These are phyloP conservation scores for Caenorhabditis becei DNA, from an alignment of 2,888 invertebrate species.

Conservation along the genomic window DNA sequence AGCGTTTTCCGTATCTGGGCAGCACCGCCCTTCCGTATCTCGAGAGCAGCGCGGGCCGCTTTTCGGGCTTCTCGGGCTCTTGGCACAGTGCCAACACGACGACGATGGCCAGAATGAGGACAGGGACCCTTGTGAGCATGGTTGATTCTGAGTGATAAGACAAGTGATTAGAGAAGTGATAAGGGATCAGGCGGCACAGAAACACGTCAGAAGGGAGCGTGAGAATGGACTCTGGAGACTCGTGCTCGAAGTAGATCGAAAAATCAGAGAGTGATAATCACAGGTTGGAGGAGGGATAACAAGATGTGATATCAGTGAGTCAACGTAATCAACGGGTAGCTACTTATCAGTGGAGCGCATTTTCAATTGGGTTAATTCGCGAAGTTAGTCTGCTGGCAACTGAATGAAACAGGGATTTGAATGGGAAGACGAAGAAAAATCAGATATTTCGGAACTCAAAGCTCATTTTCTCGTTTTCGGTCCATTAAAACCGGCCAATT, in stretches of 20 bases:
- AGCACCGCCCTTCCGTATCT: slow-evolving; percentile 57
- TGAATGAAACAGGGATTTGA: not conserved
- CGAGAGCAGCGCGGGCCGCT: slow-evolving; percentile 56
- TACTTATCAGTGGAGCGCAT: too few relatives aligned
- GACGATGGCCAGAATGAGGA: slow-evolving; percentile 35
- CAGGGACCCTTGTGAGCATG: slow-evolving; percentile 64
- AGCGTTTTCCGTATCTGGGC: slow-evolving; percentile 56
- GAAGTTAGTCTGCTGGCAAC: too few relatives aligned
- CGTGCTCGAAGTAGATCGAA: too few relatives aligned
- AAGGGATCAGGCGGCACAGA: not conserved
- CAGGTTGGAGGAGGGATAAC: too few relatives aligned
- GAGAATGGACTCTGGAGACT: not conserved
- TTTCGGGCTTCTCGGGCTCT: slow-evolving; percentile 57
- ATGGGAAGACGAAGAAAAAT: too few relatives aligned
- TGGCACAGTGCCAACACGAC: slow-evolving; percentile 39
- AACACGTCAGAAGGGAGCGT: not conserved
- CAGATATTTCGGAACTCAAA: not conserved
- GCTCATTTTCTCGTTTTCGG: not conserved
- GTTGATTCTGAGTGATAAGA: slow-evolving; percentile 23
- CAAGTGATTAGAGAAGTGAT: not conserved
- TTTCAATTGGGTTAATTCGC: too few relatives aligned
- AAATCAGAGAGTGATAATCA: too few relatives aligned
- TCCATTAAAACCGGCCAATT: not conserved
- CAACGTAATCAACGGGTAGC: too few relatives aligned
- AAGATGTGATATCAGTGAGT: too few relatives aligned